phyloP scores from a whole-genome alignment of 1,140 invertebrate species.

The Drusus annulatus region DNA sequence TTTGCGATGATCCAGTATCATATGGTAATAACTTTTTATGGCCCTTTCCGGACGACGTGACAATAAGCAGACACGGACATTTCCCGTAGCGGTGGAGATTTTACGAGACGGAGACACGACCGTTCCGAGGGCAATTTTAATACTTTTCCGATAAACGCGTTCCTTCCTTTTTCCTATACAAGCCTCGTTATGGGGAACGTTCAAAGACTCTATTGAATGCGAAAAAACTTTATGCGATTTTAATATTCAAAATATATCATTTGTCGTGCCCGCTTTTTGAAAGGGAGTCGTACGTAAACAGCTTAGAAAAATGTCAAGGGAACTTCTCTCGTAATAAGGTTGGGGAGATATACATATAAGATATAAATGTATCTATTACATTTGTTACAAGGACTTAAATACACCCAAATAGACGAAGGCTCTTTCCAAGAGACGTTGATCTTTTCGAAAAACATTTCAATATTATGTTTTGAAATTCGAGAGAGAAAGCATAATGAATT shows the following conservation, averaged over 20 bases:
- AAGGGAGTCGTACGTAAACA: constrained; percentile 28
- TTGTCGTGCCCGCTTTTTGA: constrained; percentile 18
- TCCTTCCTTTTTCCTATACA: constrained; percentile 1
- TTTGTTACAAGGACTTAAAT: no score
- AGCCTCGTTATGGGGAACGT: constrained; percentile 14
- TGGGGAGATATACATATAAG: background rate
- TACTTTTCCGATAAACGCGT: constrained; percentile 37
- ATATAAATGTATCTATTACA: no score
- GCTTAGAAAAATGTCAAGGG: constrained; percentile 28
- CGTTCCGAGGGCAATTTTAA: constrained; percentile 25
- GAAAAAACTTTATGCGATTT: constrained; percentile 35
- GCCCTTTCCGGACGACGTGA: constrained; percentile 54
- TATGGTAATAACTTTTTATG: constrained; percentile 60
- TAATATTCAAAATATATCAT: constrained; percentile 41
- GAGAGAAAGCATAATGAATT: no score
- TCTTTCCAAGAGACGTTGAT: no score
- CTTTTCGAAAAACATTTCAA: no score
- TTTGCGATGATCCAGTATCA: constrained; percentile 58
- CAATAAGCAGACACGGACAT: constrained; percentile 55
- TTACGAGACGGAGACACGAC: constrained; percentile 43
- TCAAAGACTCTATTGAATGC: constrained; percentile 27
- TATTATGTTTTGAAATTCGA: no score
- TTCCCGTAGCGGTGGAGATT: constrained; percentile 25
- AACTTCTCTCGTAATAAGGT: constrained; percentile 18
- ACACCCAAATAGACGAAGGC: no score